Evolutionary conservation across 2,113 vertebrate genomes (phyloP).

Genomic region (Scomber japonicus): DNA sequence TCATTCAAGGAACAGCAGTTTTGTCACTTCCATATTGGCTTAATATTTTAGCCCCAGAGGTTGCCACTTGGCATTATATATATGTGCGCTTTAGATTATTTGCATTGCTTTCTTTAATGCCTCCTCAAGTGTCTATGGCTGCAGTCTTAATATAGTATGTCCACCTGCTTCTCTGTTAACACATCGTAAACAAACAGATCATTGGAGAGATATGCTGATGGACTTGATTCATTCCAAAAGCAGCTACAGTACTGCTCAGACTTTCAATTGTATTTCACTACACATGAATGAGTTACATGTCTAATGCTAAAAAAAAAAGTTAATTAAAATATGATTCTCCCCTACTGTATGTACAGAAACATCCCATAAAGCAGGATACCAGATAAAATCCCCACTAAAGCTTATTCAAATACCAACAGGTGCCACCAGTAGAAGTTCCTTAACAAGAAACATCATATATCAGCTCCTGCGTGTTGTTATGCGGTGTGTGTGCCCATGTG

Average conservation of each 20-base stretch:
- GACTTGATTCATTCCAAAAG: constrained; percentile 1
- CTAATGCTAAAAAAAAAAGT: background rate
- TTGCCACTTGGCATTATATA: too few species aligned
- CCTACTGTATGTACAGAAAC: background rate
- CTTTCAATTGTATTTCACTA: constrained; percentile 23
- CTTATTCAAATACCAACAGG: constrained; percentile 35
- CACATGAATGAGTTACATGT: constrained; percentile 4
- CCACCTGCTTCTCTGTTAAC: constrained; percentile 49
- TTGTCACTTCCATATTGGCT: too few species aligned
- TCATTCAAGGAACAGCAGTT: too few species aligned
- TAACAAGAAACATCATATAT: constrained; percentile 35
- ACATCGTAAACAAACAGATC: constrained; percentile 60
- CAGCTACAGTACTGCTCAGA: constrained; percentile 7
- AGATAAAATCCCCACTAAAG: constrained; percentile 44
- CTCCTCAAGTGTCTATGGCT: constrained; percentile 2
- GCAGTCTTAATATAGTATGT: constrained; percentile 55
- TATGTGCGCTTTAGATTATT: background rate
- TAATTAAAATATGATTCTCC: too few species aligned
- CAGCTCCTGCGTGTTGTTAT: background rate
- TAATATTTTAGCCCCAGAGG: too few species aligned
- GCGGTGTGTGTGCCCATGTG: background rate
- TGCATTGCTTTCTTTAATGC: background rate
- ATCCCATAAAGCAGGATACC: constrained; percentile 22
- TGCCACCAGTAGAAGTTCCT: constrained; percentile 24
- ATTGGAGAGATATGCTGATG: constrained; percentile 1